Percentiles rank a stretch among this genome's conserved stretches.
Conservation (phyloP, 2,888 invertebrate species). For the Prosapia bicincta region DNA sequence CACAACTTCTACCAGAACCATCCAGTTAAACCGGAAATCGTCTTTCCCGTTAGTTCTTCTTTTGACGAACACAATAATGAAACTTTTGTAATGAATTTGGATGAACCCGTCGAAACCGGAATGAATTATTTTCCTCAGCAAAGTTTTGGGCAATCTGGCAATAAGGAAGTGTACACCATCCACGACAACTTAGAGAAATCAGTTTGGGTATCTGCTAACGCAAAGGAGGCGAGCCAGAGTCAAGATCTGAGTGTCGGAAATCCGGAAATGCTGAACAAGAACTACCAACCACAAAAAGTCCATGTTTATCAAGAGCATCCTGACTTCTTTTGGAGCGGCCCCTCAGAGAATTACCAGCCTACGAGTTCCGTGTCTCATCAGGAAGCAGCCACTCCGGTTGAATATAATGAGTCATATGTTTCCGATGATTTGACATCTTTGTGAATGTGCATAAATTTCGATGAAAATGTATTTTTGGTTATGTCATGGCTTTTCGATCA, state of each 20-base stretch:
- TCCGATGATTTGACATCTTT: neutral
- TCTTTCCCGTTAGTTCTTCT: neutral
- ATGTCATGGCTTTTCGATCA: no score
- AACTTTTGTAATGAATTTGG: neutral
- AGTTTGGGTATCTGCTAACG: neutral
- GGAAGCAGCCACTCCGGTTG: neutral
- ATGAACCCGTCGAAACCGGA: neutral
- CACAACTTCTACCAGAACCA: neutral
- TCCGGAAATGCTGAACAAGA: neutral
- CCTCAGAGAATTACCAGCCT: neutral
- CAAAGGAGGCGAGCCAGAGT: neutral
- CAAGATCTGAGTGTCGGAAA: neutral
- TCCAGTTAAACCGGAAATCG: neutral
- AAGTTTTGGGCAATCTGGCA: neutral
- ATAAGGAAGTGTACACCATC: neutral
- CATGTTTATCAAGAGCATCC: neutral
- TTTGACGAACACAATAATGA: neutral
- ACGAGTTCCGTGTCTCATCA: neutral
- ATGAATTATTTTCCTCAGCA: neutral
- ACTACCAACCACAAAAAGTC: neutral
- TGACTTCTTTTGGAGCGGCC: neutral
- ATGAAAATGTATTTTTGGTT: no score
- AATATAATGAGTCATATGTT: neutral
- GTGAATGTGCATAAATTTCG: neutral
- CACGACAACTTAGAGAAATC: neutral